These are phyloP conservation scores for Zeus faber DNA, from an alignment of 2,113 vertebrate species.

Conservation along the genomic window DNA sequence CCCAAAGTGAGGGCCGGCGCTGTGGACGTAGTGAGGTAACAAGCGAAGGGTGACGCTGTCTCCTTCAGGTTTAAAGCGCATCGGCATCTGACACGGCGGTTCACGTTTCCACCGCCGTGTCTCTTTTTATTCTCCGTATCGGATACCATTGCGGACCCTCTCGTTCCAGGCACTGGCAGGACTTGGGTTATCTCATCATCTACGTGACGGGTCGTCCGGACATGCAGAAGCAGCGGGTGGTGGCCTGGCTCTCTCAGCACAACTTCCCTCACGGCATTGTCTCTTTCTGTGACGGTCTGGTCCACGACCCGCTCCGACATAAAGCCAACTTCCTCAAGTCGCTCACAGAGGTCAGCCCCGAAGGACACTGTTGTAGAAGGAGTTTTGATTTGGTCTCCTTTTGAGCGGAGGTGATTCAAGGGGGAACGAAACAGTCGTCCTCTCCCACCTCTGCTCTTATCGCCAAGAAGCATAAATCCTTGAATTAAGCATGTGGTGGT, in stretches of 20 bases:
- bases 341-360: slow-evolving; percentile 82
- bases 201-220: slow-evolving; percentile 96
- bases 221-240: slow-evolving; percentile 99
- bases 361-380: too few relatives aligned
- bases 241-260: slow-evolving; percentile 98
- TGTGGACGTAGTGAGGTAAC: slow-evolving; percentile 95
- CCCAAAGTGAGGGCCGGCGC: slow-evolving; percentile 96
- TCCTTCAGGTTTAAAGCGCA: background rate
- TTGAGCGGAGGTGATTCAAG: too few relatives aligned
- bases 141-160: too few relatives aligned
- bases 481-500: too few relatives aligned
- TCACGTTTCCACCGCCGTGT: background rate
- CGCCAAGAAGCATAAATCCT: too few relatives aligned
- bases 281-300: slow-evolving; percentile 95
- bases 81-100: too few relatives aligned
- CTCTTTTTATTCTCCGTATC: background rate
- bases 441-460: too few relatives aligned
- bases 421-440: too few relatives aligned
- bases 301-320: slow-evolving; percentile 95
- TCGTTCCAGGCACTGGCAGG: slow-evolving; percentile 92
- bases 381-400: too few relatives aligned
- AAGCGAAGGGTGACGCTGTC: background rate
- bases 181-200: slow-evolving; percentile 97
- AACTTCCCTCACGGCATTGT: slow-evolving; percentile 98
- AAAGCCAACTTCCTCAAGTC: slow-evolving; percentile 96